Conservation (phyloP, 1,140 invertebrate species). For the Platyscapa corneri region DNA sequence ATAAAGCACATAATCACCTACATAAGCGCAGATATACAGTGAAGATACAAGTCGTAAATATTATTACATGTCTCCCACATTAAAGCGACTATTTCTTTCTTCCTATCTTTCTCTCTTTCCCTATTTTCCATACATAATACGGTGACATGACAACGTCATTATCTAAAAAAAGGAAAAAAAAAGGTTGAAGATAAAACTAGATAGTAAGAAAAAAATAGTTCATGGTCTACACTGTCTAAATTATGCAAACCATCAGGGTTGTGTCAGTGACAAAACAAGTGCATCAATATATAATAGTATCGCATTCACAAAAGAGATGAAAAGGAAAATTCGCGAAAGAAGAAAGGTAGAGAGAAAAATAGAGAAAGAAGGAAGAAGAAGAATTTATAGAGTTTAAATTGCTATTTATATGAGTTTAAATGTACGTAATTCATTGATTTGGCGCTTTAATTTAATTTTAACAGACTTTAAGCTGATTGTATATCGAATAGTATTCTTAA, state of each 20-base stretch:
- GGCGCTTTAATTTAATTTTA: background rate
- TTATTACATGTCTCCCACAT: constrained; percentile 22
- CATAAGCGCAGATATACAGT: background rate
- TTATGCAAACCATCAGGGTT: constrained; percentile 27
- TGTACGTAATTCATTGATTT: background rate
- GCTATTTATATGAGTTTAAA: background rate
- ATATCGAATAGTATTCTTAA: background rate
- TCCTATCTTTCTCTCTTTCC: background rate
- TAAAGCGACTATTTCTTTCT: background rate
- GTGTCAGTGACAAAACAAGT: constrained; percentile 24
- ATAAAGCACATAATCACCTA: constrained; percentile 20
- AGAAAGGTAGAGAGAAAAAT: background rate
- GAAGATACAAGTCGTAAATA: constrained; percentile 11
- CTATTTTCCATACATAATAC: background rate
- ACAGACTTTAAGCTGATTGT: background rate
- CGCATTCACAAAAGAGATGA: background rate
- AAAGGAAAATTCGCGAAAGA: background rate
- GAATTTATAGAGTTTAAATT: background rate
- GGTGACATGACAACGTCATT: background rate
- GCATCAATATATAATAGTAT: constrained; percentile 21
- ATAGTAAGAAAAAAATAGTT: background rate
- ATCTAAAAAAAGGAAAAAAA: background rate
- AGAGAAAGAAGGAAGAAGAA: background rate
- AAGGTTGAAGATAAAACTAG: background rate
- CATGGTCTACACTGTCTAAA: constrained; percentile 3